Percentiles rank a stretch among this genome's conserved stretches.
These are phyloP conservation scores for Lysandra coridon DNA, from an alignment of 2,888 invertebrate species.

Conservation along the genomic window DNA sequence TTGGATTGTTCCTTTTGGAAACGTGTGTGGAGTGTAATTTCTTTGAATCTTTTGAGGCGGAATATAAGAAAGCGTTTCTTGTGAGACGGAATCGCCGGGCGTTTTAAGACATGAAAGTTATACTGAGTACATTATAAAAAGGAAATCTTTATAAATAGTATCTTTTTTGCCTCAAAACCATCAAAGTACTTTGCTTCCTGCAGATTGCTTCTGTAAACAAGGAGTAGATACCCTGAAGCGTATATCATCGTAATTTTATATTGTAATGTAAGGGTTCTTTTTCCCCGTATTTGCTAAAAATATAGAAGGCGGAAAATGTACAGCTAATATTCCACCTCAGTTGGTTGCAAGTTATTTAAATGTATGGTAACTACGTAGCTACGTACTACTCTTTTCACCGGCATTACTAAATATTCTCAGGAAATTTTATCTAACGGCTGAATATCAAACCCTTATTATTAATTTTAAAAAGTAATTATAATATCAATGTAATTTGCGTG, in stretches of 20 bases:
- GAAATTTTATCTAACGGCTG: neutral
- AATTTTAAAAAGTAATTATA: no score
- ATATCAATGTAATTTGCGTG: neutral
- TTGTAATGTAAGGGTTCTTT: neutral
- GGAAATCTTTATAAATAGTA: neutral
- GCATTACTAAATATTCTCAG: neutral
- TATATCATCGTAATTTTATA: neutral
- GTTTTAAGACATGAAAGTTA: constrained; percentile 9
- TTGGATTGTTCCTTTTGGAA: constrained; percentile 22
- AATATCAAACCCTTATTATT: neutral
- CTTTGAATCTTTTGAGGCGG: constrained; percentile 21
- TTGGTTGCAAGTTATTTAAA: neutral
- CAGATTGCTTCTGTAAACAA: neutral
- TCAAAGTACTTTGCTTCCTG: neutral
- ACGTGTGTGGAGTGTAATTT: constrained; percentile 26
- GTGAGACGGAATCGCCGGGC: constrained; percentile 4
- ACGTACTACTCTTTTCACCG: neutral
- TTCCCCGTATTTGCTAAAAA: neutral
- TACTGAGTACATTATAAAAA: neutral
- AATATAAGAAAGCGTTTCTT: constrained; percentile 17
- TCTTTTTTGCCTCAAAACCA: neutral
- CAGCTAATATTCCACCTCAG: neutral
- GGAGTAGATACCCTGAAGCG: neutral
- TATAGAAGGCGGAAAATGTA: neutral
- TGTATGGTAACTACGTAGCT: neutral